A percentile compares a stretch with the other conserved stretches of the same genome.
Conservation (phyloP, 35 echinoderm and acorn worm species). For the Ptychodera flava region DNA sequence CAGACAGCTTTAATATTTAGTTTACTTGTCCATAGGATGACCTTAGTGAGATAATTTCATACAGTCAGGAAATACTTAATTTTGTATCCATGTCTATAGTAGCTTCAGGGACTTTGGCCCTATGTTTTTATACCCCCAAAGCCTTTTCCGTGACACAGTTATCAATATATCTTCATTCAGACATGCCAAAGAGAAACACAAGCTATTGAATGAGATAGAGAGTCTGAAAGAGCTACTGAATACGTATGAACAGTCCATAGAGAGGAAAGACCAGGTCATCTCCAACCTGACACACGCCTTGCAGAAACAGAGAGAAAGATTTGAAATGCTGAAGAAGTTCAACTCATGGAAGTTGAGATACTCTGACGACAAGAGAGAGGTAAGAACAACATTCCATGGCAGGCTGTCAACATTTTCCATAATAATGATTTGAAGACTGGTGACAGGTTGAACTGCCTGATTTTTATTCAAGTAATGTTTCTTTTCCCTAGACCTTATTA, state of each 20-base stretch:
- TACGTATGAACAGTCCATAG: constrained; percentile 79
- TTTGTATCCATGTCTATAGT: too few species aligned
- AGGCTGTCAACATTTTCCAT: not conserved
- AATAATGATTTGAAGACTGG: not conserved
- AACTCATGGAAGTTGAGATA: constrained; percentile 85
- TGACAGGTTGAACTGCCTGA: too few species aligned
- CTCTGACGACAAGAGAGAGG: constrained; percentile 85
- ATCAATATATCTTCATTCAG: constrained; percentile 31
- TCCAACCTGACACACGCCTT: constrained; percentile 89
- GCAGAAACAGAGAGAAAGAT: constrained; percentile 88
- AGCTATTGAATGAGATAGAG: constrained; percentile 81
- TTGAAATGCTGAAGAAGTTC: constrained; percentile 88
- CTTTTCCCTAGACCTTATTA: too few species aligned
- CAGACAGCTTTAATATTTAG: too few species aligned
- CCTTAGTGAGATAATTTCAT: too few species aligned
- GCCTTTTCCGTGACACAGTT: too few species aligned
- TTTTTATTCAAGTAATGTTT: too few species aligned
- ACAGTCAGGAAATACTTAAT: too few species aligned
- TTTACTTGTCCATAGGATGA: too few species aligned
- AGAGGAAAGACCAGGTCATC: constrained; percentile 85
- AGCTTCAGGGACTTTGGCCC: too few species aligned
- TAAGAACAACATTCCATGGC: not conserved
- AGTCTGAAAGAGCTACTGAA: constrained; percentile 84
- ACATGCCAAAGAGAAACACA: constrained; percentile 46
- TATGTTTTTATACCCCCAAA: too few species aligned